Percentiles rank a stretch among this genome's conserved stretches.
Evolutionary conservation across 2,888 invertebrate species (phyloP).

Genomic region (Polyploca ridens): DNA sequence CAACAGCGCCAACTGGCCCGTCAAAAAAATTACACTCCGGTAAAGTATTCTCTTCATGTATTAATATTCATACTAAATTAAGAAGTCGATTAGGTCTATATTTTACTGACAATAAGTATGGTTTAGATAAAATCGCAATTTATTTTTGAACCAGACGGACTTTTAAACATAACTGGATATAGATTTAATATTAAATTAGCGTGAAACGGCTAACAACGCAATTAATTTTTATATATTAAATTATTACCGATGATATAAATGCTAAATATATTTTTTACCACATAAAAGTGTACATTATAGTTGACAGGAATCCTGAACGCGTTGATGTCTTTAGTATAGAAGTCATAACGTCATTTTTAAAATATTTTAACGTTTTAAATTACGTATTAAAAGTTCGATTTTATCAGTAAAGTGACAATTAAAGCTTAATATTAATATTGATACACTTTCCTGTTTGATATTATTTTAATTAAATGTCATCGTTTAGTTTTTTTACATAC

Average conservation of each 20-base stretch:
- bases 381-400: too few species aligned
- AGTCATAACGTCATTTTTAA: neutral
- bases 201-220: neutral
- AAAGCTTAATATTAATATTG: neutral
- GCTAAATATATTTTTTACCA: neutral
- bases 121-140: too few species aligned
- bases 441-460: neutral
- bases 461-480: neutral
- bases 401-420: neutral
- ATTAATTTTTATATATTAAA: neutral
- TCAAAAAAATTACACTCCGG: too few species aligned
- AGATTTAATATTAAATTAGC: neutral
- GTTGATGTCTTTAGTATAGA: constrained; percentile 6
- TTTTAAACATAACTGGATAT: neutral
- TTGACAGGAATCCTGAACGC: neutral
- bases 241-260: too few species aligned
- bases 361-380: neutral
- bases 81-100: too few species aligned
- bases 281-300: neutral
- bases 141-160: neutral
- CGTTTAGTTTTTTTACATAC: neutral
- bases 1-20: too few species aligned
- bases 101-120: too few species aligned
- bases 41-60: too few species aligned
- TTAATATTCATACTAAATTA: too few species aligned